Evolutionary conservation across 2,113 vertebrate genomes (phyloP).

Genomic region (Epinephelus lanceolatus): DNA sequence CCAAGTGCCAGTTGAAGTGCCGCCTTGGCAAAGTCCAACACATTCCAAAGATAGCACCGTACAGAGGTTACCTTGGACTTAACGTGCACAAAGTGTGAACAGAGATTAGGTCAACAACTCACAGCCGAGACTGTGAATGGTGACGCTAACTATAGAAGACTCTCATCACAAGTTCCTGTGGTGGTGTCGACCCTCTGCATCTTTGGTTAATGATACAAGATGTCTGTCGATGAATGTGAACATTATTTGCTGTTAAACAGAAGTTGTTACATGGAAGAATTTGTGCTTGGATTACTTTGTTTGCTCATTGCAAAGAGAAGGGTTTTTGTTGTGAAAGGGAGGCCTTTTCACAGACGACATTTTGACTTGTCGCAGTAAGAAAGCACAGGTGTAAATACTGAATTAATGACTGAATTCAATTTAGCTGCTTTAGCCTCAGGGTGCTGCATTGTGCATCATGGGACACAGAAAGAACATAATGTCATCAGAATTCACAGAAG

Average conservation of each 20-base stretch:
- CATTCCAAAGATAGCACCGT: conserved; percentile 82
- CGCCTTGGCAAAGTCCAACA: conserved; percentile 57
- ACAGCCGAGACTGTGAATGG: conserved; percentile 15
- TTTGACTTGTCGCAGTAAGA: background rate
- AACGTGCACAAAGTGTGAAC: conserved; percentile 24
- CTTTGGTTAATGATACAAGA: conserved; percentile 1
- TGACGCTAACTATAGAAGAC: background rate
- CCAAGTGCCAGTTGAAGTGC: conserved; percentile 65
- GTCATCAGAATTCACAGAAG: too few relatives aligned
- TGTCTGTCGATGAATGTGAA: conserved; percentile 53
- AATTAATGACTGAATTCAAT: background rate
- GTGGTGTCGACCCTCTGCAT: conserved; percentile 1
- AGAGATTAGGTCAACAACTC: conserved; percentile 27
- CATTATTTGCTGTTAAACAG: conserved; percentile 30
- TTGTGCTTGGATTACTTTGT: conserved; percentile 29
- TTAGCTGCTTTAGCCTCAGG: too few relatives aligned
- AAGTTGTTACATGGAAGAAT: conserved; percentile 53
- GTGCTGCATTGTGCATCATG: background rate
- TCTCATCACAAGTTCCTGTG: background rate
- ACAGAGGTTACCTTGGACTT: conserved; percentile 29
- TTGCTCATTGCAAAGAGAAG: conserved; percentile 6
- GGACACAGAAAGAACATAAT: background rate
- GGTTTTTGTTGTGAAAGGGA: conserved; percentile 16
- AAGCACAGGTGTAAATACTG: background rate
- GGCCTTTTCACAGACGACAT: background rate